Evolutionary conservation across 2,113 vertebrate species (phyloP).

Genomic region (Loxodonta africana): DNA sequence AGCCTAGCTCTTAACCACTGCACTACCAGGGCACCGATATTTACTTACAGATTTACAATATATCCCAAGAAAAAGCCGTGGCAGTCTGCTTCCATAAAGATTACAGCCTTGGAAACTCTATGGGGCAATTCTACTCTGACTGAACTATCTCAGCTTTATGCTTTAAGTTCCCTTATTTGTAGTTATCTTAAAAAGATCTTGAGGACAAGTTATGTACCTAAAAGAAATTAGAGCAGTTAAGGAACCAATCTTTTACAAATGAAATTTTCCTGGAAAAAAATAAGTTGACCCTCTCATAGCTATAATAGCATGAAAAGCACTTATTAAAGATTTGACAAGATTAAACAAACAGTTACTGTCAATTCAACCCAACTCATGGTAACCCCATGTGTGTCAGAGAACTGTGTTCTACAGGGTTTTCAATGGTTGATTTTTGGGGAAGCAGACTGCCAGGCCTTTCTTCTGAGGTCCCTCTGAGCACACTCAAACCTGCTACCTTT

Average conservation of each 20-base stretch:
- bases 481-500: background rate
- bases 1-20: too few species aligned
- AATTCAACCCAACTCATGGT: background rate
- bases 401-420: background rate
- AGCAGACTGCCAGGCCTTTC: background rate
- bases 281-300: background rate
- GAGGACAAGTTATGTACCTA: background rate
- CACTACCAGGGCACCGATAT: too few species aligned
- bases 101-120: too few species aligned
- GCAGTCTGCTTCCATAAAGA: too few species aligned
- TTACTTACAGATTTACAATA: too few species aligned
- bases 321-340: background rate
- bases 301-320: background rate
- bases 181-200: background rate
- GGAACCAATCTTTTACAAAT: background rate
- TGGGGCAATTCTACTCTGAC: too few species aligned
- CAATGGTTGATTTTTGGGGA: background rate
- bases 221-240: slow-evolving; percentile 14
- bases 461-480: background rate
- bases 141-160: background rate
- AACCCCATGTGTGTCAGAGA: background rate
- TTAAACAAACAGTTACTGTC: background rate
- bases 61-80: too few species aligned
- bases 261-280: slow-evolving; percentile 7
- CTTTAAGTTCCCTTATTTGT: slow-evolving; percentile 10